phyloP scores from a whole-genome alignment of 2,888 invertebrate genomes.

The Lathronympha strigana region DNA sequence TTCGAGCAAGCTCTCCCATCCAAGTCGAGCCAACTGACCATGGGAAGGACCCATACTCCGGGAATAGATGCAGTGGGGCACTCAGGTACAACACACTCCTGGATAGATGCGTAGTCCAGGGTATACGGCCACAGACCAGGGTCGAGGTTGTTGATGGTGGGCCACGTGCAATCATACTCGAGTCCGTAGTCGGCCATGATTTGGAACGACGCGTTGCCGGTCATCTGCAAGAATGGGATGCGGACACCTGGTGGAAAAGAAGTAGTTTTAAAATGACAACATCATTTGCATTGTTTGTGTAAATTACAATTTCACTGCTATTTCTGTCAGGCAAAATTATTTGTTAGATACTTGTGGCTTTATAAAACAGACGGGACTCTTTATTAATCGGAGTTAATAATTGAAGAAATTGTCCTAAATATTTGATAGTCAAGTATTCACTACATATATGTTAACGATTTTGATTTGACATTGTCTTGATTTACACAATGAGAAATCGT shows the following conservation, averaged over 20 bases:
- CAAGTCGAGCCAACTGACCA: constrained; percentile 82
- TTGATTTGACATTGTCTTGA: too few relatives aligned
- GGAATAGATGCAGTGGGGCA: constrained; percentile 85
- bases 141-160: constrained; percentile 66
- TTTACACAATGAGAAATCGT: too few relatives aligned
- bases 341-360: too few relatives aligned
- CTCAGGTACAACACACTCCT: constrained; percentile 82
- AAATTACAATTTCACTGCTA: too few relatives aligned
- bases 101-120: constrained; percentile 82
- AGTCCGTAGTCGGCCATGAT: constrained; percentile 80
- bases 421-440: too few relatives aligned
- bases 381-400: too few relatives aligned
- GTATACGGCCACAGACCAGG: constrained; percentile 88
- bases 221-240: constrained; percentile 83
- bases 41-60: constrained; percentile 87
- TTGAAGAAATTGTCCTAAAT: too few relatives aligned
- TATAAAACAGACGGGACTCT: too few relatives aligned
- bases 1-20: constrained; percentile 80
- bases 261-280: too few relatives aligned
- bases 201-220: constrained; percentile 83
- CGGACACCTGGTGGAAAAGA: constrained; percentile 68
- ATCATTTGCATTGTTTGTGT: too few relatives aligned
- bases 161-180: constrained; percentile 86
- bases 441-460: too few relatives aligned
- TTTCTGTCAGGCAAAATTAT: too few relatives aligned